Conservation (phyloP, 2,888 invertebrate species). For the Vesta saturnalis region DNA sequence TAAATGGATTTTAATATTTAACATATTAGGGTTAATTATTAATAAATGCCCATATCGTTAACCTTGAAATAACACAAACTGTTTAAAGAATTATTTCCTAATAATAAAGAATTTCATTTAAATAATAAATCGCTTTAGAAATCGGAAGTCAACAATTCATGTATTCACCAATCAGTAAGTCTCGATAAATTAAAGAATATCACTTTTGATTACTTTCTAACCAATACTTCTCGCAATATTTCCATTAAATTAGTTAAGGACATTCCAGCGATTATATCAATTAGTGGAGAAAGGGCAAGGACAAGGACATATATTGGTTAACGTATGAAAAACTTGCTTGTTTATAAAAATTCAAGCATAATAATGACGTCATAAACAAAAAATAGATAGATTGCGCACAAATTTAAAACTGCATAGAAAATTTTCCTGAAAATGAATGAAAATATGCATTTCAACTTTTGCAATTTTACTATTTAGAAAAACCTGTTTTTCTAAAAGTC, state of each 20-base stretch:
- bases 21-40: slow-evolving; percentile 1
- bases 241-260: background rate
- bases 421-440: too few species aligned
- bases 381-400: background rate
- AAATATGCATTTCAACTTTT: too few species aligned
- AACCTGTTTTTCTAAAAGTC: slow-evolving; percentile 2
- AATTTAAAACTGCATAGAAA: too few species aligned
- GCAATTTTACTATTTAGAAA: background rate
- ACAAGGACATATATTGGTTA: slow-evolving; percentile 9
- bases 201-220: background rate
- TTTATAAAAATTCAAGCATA: background rate
- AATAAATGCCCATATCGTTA: background rate
- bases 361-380: background rate
- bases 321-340: background rate
- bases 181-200: background rate
- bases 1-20: too few species aligned
- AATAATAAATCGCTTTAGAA: background rate
- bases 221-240: background rate
- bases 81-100: background rate
- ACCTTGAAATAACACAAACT: background rate
- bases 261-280: slow-evolving; percentile 12
- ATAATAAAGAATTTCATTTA: background rate
- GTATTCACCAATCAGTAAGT: background rate
- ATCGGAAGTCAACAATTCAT: background rate
- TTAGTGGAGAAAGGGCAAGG: slow-evolving; percentile 12